These are phyloP conservation scores for Apaloderma vittatum DNA, from an alignment of 2,113 vertebrate species.

Conservation along the genomic window DNA sequence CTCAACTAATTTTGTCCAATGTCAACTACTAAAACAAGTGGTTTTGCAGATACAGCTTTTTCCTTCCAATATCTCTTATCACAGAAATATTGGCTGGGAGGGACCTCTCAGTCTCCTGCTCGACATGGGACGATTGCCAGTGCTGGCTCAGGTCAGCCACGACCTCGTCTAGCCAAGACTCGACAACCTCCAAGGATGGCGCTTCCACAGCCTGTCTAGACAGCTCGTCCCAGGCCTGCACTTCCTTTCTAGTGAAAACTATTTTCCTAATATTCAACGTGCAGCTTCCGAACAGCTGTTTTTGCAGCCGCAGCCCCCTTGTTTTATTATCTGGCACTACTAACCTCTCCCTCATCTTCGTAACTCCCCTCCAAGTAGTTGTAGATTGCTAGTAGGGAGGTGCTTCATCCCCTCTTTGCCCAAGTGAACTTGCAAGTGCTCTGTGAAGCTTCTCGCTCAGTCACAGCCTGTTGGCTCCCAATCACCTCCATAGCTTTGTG, in stretches of 20 bases:
- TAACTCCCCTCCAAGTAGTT: not conserved
- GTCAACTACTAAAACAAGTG: not conserved
- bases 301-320: not conserved
- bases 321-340: not conserved
- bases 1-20: not conserved
- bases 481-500: not conserved
- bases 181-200: conserved; percentile 9
- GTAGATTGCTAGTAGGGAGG: not conserved
- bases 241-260: conserved; percentile 29
- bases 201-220: conserved; percentile 52
- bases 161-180: not conserved
- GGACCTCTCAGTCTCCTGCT: not conserved
- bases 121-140: not conserved
- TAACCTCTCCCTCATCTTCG: not conserved
- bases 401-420: not conserved
- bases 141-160: not conserved
- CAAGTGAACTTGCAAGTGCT: not conserved
- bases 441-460: not conserved
- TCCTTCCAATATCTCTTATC: conserved; percentile 53
- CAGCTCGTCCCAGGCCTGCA: conserved; percentile 24
- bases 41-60: conserved; percentile 16
- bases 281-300: not conserved
- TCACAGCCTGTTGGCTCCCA: not conserved
- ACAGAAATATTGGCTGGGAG: not conserved
- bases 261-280: not conserved